These are phyloP conservation scores for Plecturocebus donacophilus DNA, from an alignment of 2,113 vertebrate species.

Conservation along the genomic window DNA sequence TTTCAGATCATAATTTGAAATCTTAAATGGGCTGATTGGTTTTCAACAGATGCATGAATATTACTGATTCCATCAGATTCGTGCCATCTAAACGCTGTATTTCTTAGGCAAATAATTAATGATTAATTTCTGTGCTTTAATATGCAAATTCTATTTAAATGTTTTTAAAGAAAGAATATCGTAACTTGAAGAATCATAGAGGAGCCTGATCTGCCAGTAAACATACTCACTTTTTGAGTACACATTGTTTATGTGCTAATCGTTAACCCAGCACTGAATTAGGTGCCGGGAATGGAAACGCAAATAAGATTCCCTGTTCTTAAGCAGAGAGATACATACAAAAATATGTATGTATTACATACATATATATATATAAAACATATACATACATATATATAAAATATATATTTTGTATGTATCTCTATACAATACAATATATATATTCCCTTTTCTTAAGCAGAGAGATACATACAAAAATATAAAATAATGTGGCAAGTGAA, in stretches of 20 bases:
- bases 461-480: not conserved
- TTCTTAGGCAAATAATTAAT: constrained; percentile 61
- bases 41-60: constrained; percentile 3
- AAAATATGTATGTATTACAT: too few relatives aligned
- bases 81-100: not conserved
- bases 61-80: not conserved
- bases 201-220: not conserved
- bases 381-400: too few relatives aligned
- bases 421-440: too few relatives aligned
- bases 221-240: not conserved
- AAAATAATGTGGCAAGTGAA: constrained; percentile 28
- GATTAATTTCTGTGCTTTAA: constrained; percentile 53
- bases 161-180: not conserved
- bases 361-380: too few relatives aligned
- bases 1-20: constrained; percentile 43
- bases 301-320: not conserved
- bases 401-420: too few relatives aligned
- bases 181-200: not conserved
- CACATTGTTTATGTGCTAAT: not conserved
- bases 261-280: not conserved
- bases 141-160: not conserved
- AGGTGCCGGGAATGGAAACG: not conserved
- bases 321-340: not conserved
- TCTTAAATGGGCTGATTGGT: constrained; percentile 28
- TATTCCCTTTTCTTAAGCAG: not conserved